phyloP scores from a whole-genome alignment of 2,113 vertebrate species.

The Sinocyclocheilus anophthalmus region DNA sequence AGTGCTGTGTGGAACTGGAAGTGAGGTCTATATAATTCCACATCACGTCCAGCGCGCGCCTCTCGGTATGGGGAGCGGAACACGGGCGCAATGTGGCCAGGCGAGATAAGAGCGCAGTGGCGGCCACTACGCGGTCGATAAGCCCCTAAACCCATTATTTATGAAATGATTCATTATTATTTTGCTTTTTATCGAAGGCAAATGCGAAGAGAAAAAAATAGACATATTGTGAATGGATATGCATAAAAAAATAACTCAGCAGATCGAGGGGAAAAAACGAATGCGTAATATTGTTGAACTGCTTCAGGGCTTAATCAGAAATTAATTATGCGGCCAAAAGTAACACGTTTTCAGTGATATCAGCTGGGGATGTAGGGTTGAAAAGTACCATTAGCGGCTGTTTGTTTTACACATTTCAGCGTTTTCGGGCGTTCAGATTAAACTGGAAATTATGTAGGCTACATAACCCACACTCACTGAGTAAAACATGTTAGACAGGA shows the following conservation, averaged over 20 bases:
- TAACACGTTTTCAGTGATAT: slow-evolving; percentile 49
- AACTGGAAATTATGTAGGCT: neutral
- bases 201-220: slow-evolving; percentile 58
- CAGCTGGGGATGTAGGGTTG: slow-evolving; percentile 15
- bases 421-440: slow-evolving; percentile 1
- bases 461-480: neutral
- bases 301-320: slow-evolving; percentile 51
- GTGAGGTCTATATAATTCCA: slow-evolving; percentile 80
- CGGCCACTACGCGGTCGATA: slow-evolving; percentile 80
- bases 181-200: slow-evolving; percentile 77
- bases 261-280: slow-evolving; percentile 33
- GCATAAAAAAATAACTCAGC: slow-evolving; percentile 57
- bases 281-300: slow-evolving; percentile 48
- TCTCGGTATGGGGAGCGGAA: slow-evolving; percentile 83
- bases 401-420: slow-evolving; percentile 45
- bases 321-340: slow-evolving; percentile 51
- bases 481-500: neutral
- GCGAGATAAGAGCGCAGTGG: slow-evolving; percentile 79
- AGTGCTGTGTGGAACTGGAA: slow-evolving; percentile 76
- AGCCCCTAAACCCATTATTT: slow-evolving; percentile 84
- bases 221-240: slow-evolving; percentile 60
- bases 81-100: slow-evolving; percentile 81
- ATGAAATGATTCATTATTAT: slow-evolving; percentile 87
- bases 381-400: slow-evolving; percentile 29
- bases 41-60: slow-evolving; percentile 79